Percentiles rank a stretch among this genome's conserved stretches.
phyloP scores from a whole-genome alignment of 2,888 invertebrate genomes.

The Odontocolon sp. region DNA sequence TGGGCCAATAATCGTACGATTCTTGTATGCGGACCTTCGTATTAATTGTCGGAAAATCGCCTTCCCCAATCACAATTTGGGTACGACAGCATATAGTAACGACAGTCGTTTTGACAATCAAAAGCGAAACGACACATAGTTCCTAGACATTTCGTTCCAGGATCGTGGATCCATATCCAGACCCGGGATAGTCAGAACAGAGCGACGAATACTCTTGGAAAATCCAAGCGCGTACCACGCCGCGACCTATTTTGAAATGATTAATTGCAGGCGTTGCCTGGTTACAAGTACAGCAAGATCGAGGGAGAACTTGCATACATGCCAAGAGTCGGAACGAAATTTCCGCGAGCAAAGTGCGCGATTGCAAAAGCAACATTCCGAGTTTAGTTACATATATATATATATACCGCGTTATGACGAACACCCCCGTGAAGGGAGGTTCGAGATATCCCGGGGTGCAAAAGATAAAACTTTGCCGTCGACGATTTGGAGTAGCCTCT shows the following conservation, averaged over 20 bases:
- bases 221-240: conserved; percentile 4
- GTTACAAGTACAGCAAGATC: conserved; percentile 22
- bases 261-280: conserved; percentile 43
- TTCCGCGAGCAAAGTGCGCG: neutral
- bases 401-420: neutral
- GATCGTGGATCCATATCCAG: neutral
- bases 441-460: neutral
- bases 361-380: conserved; percentile 8
- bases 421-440: neutral
- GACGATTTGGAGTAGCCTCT: neutral
- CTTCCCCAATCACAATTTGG: too few relatives aligned
- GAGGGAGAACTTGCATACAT: conserved; percentile 13
- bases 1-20: too few relatives aligned
- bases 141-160: neutral
- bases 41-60: too few relatives aligned
- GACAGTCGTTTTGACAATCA: too few relatives aligned
- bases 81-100: too few relatives aligned
- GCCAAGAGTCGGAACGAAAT: conserved; percentile 10
- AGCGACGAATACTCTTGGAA: neutral
- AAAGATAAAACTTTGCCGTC: conserved; percentile 6
- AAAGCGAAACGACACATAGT: too few relatives aligned
- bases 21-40: too few relatives aligned
- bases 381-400: neutral
- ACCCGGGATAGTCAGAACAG: neutral
- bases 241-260: conserved; percentile 47